Percentiles rank a stretch among this genome's conserved stretches.
These are phyloP conservation scores for Galerucella pusilla DNA, from an alignment of 2,888 invertebrate species.

Conservation along the genomic window DNA sequence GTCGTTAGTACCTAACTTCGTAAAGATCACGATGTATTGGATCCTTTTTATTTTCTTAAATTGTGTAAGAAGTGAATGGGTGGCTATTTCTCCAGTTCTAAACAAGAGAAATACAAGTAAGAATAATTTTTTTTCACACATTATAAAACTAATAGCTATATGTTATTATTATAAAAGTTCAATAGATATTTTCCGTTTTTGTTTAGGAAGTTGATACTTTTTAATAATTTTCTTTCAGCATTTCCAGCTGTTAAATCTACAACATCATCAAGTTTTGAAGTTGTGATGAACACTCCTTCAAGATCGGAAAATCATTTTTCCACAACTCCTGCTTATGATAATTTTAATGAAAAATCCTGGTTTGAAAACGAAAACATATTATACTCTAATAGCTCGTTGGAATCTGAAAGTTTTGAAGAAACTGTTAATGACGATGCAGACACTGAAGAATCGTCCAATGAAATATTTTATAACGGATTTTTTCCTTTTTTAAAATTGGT, in stretches of 20 bases:
- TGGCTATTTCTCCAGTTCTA: slow-evolving; percentile 53
- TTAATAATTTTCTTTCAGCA: not conserved
- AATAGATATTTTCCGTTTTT: too few species aligned
- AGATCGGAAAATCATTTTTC: not conserved
- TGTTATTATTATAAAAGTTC: too few species aligned
- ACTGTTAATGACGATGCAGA: not conserved
- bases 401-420: not conserved
- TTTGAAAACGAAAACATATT: not conserved
- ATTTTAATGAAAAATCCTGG: slow-evolving; percentile 1
- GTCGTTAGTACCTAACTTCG: slow-evolving; percentile 6
- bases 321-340: slow-evolving; percentile 26
- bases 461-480: slow-evolving; percentile 42
- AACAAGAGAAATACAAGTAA: slow-evolving; percentile 41
- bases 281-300: slow-evolving; percentile 36
- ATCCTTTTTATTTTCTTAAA: slow-evolving; percentile 38
- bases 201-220: not conserved
- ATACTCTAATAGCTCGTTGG: not conserved
- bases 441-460: slow-evolving; percentile 18
- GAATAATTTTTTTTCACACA: not conserved
- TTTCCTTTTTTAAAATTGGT: slow-evolving; percentile 54
- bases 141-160: too few species aligned
- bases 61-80: slow-evolving; percentile 51
- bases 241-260: slow-evolving; percentile 8
- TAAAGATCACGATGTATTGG: slow-evolving; percentile 35
- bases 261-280: slow-evolving; percentile 40